A percentile compares a stretch with the other conserved stretches of the same genome.
Evolutionary conservation across 2,888 invertebrate species (phyloP).

Genomic region (Seladonia tumulorum): DNA sequence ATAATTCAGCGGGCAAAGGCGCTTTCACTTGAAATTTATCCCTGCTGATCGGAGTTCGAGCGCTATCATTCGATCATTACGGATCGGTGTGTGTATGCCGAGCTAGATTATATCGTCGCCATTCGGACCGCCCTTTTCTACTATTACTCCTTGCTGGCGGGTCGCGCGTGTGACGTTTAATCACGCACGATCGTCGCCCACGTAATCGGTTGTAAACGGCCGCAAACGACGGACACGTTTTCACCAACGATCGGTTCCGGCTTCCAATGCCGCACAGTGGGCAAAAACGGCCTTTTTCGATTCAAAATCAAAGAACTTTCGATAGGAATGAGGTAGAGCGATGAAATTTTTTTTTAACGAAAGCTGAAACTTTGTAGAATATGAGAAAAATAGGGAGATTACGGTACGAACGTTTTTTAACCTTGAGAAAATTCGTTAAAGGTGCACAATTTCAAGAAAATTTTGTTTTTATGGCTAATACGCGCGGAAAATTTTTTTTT

Average conservation of each 20-base stretch:
- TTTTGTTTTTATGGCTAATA: too few species aligned
- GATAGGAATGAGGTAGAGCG: too few species aligned
- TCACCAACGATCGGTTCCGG: constrained; percentile 24
- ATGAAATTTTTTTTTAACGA: too few species aligned
- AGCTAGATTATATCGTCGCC: constrained; percentile 39
- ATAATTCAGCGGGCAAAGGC: neutral
- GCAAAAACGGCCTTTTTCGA: too few species aligned
- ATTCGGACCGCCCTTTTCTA: constrained; percentile 11
- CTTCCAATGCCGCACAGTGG: neutral
- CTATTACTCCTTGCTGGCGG: constrained; percentile 7
- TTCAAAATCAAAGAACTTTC: too few species aligned
- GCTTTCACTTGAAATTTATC: constrained; percentile 23
- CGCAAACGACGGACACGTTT: constrained; percentile 20
- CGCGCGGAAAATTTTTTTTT: too few species aligned
- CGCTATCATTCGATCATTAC: constrained; percentile 45
- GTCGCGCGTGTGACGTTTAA: constrained; percentile 36
- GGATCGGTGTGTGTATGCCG: constrained; percentile 14
- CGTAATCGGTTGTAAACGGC: constrained; percentile 55
- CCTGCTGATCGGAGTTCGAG: constrained; percentile 20
- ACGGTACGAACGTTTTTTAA: too few species aligned
- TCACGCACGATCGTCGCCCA: constrained; percentile 51
- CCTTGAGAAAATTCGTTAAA: too few species aligned
- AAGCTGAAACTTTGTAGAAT: too few species aligned
- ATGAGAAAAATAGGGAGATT: too few species aligned
- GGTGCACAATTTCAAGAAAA: too few species aligned